phyloP scores from a whole-genome alignment of 1,140 invertebrate genomes.

The Trichonephila clavipes region DNA sequence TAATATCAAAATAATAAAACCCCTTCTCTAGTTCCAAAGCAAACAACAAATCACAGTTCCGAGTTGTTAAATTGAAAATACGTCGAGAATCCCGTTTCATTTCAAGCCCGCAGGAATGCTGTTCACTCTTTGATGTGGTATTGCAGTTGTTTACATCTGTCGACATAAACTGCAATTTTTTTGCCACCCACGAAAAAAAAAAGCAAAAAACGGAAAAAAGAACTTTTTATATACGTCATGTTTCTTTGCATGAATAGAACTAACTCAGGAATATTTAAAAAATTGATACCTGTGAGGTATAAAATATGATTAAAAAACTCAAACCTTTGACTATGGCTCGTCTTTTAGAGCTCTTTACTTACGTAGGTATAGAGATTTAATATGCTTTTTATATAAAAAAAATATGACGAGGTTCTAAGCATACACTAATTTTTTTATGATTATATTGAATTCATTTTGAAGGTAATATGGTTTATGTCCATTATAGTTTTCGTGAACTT shows the following conservation, averaged over 20 bases:
- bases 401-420: neutral
- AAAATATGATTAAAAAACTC: neutral
- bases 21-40: neutral
- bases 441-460: too few species aligned
- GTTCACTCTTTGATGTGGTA: neutral
- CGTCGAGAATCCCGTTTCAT: slow-evolving; percentile 23
- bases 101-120: neutral
- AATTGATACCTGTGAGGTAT: neutral
- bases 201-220: neutral
- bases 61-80: neutral
- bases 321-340: neutral
- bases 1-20: neutral
- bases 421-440: neutral
- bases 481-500: too few species aligned
- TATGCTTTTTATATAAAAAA: neutral
- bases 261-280: neutral
- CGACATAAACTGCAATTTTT: neutral
- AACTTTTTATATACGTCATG: neutral
- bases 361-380: neutral
- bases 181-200: neutral
- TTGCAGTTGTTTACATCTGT: slow-evolving; percentile 14
- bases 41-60: neutral
- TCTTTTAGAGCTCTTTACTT: neutral
- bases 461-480: too few species aligned
- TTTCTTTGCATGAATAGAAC: neutral